Evolutionary conservation across 2,888 invertebrate species (phyloP), one percentile per base, ranked within the genome.

Genomic region (Nomada fabriciana): DNA sequence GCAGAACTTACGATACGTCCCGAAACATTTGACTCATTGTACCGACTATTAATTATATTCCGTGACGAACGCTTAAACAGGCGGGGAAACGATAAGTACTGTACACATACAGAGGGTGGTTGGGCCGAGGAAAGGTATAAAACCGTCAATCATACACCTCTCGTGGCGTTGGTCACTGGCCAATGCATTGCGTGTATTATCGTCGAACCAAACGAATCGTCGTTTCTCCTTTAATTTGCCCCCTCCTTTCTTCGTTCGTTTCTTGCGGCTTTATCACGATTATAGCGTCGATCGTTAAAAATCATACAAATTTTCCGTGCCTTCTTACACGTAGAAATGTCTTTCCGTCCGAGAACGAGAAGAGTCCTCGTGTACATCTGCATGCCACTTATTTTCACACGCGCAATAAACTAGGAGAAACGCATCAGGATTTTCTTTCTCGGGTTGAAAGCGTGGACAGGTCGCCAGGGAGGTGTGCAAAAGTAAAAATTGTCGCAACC

Each of bases 11-110:
- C 88, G 88, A 90, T 90, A 88, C 86, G 90, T 87, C 85, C 81
- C 82, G 81, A 83, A 80, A 88, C 82, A 83, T 78, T 77, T 80
- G 73, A 85, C 86, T 90, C 90, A 90, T 89, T 90, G 88, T 87
- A 88, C 87, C 89, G 88, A 82, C 88, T 90, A 85, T 87, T 89
- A 85, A 76, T 76, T 76, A 76, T 76, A 80, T 80, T 69, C 77
- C 71, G 73, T 71, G 82, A 84, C 78, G 77, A 75, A 83, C 55
- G 72, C 11, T 65, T 23, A 60, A 70, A 47, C 36, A 60, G 60
- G 50, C 47, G 52, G 59, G 69, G 60, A 60, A 64, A 81, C 59
- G 81, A 70, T 81, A 77, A 70, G 59, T 52, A 50, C 43, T 64
- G 42, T 50, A 47, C 64, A 42, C 61, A 57, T 55, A n/a, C 55